Conservation (phyloP, 2,113 vertebrate species). For the Poicephalus gulielmi region DNA sequence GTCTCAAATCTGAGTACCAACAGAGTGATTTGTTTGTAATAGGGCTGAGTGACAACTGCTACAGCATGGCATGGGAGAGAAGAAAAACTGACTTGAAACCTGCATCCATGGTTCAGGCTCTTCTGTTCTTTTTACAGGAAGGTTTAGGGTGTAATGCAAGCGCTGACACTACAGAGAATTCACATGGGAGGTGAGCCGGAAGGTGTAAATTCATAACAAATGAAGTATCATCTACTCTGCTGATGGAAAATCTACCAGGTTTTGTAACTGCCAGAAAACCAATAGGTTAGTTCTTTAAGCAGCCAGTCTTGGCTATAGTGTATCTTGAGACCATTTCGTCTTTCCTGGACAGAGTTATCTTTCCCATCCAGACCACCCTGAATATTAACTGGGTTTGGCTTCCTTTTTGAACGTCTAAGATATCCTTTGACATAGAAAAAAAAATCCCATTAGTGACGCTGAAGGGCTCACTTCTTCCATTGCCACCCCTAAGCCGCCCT, state of each 20-base stretch:
- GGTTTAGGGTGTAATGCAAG: neutral
- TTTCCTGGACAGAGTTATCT: neutral
- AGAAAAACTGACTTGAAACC: neutral
- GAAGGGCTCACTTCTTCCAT: neutral
- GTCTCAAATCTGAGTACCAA: neutral
- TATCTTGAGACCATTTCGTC: neutral
- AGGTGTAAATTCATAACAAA: neutral
- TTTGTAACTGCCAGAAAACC: neutral
- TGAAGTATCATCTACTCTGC: neutral
- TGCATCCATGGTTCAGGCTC: neutral
- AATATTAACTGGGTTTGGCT: neutral
- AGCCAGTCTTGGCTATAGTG: neutral
- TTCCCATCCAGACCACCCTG: neutral
- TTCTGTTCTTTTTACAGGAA: neutral
- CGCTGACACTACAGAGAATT: neutral
- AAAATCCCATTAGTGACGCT: neutral
- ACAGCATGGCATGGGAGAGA: neutral
- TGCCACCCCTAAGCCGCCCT: neutral
- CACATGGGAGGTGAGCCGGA: neutral
- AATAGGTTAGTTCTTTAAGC: neutral
- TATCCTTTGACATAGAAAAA: neutral
- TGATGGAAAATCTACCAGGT: neutral
- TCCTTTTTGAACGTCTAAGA: neutral
- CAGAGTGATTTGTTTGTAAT: neutral
- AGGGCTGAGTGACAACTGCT: neutral